Evolutionary conservation across 2,113 vertebrate species (phyloP), one percentile per base, ranked within the genome.

Genomic region (Conger conger): DNA sequence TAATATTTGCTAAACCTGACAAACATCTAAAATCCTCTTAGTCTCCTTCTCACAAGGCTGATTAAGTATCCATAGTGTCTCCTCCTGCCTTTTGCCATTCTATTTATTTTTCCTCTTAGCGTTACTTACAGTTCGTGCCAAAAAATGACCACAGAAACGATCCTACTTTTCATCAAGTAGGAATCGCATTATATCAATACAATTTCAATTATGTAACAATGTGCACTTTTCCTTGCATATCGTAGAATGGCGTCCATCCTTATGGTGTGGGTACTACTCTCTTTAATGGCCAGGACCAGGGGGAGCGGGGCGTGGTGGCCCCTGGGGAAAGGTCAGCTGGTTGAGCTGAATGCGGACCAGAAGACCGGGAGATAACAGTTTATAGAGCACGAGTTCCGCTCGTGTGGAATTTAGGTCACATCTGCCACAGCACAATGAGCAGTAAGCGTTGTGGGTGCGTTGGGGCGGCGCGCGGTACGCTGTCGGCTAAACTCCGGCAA

Each of bases 321-420:
- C 68, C n/a, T n/a, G 68, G n/a, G 68, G n/a, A 73, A 73, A 73
- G 68, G 68, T 73, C 68, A 73, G n/a, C 68, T 73, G 68, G 68
- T 73, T 73, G 33, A 73, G 68, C 27, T 30, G 68, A 73, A 73
- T 33, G n/a, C 27, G 1, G 11, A 73, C 27, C 27, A 33, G n/a
- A 2, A 33, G n/a, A 73, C 23, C 3, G 57, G 23, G 20, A 63
- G 18, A 63, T 8, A 73, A 30, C 57, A 33, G 68, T 73, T 73
- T 73, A 11, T 30, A 33, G 11, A 73, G 68, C 68, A 73, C 9
- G 68, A 33, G 68, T 73, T 73, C 68, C 4, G 27, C n/a, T 33
- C 68, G 11, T 30, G n/a, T 73, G 27, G 68, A 73, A 73, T 73
- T 33, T 73, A 33, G 76, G 83, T 78, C 50, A 84, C 45, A 1